Conservation (phyloP, 1,140 invertebrate genomes). For the Brachionus sp. region DNA sequence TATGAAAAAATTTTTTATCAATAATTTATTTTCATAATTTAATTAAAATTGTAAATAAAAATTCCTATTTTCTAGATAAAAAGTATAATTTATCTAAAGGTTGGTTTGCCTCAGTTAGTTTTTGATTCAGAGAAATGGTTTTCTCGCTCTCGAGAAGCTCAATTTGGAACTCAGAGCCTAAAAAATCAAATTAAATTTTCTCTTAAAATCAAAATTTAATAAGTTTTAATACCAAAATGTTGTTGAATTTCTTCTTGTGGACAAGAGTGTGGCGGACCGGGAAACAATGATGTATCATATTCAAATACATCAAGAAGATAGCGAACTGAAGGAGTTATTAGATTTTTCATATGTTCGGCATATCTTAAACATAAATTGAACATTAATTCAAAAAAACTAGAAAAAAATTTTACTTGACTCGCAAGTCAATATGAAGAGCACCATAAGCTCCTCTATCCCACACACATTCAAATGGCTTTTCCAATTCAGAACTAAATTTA, state of each 20-base stretch:
- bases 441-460: slow-evolving; percentile 36
- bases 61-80: not conserved
- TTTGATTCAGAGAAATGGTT: not conserved
- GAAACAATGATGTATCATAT: slow-evolving; percentile 14
- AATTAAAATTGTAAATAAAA: not conserved
- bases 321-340: not conserved
- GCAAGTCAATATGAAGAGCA: not conserved
- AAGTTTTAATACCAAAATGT: not conserved
- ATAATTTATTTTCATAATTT: not conserved
- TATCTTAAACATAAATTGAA: not conserved
- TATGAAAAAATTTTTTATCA: not conserved
- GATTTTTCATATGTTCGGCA: not conserved
- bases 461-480: slow-evolving; percentile 28
- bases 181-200: not conserved
- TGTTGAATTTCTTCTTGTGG: not conserved
- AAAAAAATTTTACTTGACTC: not conserved
- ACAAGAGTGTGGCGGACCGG: slow-evolving; percentile 4
- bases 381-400: not conserved
- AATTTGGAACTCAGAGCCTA: slow-evolving; percentile 8
- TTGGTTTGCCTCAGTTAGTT: not conserved
- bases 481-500: slow-evolving; percentile 1
- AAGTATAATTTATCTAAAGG: not conserved
- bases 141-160: not conserved
- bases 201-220: not conserved
- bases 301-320: slow-evolving; percentile 38